phyloP scores from a whole-genome alignment of 2,797 vertebrate genomes.

The Danio kyathit region DNA sequence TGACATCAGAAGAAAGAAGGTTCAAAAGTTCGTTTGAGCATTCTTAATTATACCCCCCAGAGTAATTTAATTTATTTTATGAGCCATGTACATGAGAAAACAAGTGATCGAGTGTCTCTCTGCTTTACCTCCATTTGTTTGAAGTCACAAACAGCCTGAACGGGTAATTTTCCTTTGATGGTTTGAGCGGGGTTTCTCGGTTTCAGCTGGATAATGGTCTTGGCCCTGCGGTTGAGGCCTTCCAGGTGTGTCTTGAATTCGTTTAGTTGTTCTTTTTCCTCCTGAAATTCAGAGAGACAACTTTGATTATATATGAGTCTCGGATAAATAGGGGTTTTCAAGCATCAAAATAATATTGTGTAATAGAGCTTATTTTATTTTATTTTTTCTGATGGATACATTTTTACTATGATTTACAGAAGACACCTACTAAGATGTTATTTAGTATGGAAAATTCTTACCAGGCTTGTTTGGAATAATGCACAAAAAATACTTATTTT shows the following conservation, averaged over 20 bases:
- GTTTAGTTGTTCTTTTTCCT: conserved; percentile 88
- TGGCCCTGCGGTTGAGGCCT: conserved; percentile 85
- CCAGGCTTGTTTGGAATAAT: too few species aligned
- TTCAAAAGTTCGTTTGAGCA: not conserved
- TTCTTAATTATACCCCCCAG: not conserved
- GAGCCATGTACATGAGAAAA: not conserved
- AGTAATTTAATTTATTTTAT: conserved; percentile 6
- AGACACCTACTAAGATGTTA: too few species aligned
- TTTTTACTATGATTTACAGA: too few species aligned
- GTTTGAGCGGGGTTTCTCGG: conserved; percentile 82
- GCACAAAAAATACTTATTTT: too few species aligned
- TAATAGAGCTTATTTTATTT: too few species aligned
- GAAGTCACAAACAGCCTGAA: conserved; percentile 92
- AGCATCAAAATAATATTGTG: too few species aligned
- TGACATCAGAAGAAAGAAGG: not conserved
- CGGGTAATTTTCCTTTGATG: conserved; percentile 74
- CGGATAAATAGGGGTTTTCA: too few species aligned
- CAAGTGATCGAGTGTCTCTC: not conserved
- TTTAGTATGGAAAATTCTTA: too few species aligned
- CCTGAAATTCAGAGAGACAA: conserved; percentile 71
- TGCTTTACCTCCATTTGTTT: conserved; percentile 89
- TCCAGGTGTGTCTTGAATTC: conserved; percentile 87
- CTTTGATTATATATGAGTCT: not conserved
- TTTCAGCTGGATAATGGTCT: conserved; percentile 87
- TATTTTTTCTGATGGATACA: too few species aligned